Conservation (phyloP, 2,888 invertebrate genomes). For the Melipona beecheii region DNA sequence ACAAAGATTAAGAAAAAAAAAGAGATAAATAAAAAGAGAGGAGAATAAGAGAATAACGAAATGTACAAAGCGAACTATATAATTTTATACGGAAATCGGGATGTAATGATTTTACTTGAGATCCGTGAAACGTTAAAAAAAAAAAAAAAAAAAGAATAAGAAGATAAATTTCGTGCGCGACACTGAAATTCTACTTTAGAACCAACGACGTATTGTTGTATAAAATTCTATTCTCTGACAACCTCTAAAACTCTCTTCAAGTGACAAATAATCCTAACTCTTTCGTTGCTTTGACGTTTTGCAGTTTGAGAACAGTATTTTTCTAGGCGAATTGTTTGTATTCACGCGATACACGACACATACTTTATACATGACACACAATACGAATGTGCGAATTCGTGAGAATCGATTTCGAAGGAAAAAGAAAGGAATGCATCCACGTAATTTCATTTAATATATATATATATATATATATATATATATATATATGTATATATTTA, state of each 20-base stretch:
- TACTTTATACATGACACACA: neutral
- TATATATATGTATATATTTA: too few relatives aligned
- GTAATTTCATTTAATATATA: neutral
- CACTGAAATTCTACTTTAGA: constrained; percentile 32
- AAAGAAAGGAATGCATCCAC: constrained; percentile 6
- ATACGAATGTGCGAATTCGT: constrained; percentile 15
- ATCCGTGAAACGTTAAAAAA: constrained; percentile 35
- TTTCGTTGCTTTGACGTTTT: constrained; percentile 15
- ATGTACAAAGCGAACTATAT: constrained; percentile 60
- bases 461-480: neutral
- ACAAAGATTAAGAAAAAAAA: neutral
- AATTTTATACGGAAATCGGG: constrained; percentile 53
- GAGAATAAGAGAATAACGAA: constrained; percentile 30
- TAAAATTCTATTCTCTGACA: constrained; percentile 43
- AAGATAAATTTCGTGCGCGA: constrained; percentile 16
- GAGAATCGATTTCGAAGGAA: constrained; percentile 24
- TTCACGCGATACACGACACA: neutral
- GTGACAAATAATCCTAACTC: constrained; percentile 11
- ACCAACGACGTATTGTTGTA: constrained; percentile 39
- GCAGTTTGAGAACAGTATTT: constrained; percentile 44
- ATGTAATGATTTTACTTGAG: constrained; percentile 47
- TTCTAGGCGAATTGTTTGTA: constrained; percentile 44
- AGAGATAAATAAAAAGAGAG: neutral
- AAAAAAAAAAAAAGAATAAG: too few relatives aligned
- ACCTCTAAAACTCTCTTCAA: constrained; percentile 31